Conservation (phyloP, 2,888 invertebrate genomes). For the Drosophila lutescens region DNA sequence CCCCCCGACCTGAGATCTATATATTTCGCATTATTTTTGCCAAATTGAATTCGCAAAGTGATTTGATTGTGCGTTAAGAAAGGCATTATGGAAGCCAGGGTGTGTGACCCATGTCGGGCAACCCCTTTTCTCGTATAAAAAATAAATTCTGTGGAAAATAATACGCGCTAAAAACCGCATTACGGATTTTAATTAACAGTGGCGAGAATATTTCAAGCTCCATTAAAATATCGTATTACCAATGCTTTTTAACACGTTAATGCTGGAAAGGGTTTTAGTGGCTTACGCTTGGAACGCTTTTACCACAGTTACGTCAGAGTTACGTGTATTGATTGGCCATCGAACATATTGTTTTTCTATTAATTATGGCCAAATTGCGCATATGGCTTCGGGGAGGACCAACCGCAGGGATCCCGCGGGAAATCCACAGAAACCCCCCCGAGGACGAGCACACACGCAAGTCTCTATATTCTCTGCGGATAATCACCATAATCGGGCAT, state of each 20-base stretch:
- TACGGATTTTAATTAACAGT: constrained; percentile 72
- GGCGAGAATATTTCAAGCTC: constrained; percentile 63
- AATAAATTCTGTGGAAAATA: constrained; percentile 22
- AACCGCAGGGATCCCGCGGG: constrained; percentile 67
- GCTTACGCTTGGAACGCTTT: constrained; percentile 31
- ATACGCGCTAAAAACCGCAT: constrained; percentile 63
- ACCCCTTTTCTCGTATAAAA: constrained; percentile 53
- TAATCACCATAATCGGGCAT: constrained; percentile 81
- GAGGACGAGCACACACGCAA: constrained; percentile 57
- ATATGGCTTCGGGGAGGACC: constrained; percentile 73
- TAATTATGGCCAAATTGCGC: constrained; percentile 69
- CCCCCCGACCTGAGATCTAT: constrained; percentile 1
- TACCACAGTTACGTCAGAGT: not conserved
- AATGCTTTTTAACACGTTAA: constrained; percentile 29
- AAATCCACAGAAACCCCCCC: constrained; percentile 49
- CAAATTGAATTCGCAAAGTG: constrained; percentile 75
- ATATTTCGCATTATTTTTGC: constrained; percentile 56
- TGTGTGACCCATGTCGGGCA: constrained; percentile 33
- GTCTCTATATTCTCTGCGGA: constrained; percentile 51
- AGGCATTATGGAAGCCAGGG: constrained; percentile 30
- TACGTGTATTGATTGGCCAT: constrained; percentile 47
- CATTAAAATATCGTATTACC: constrained; percentile 82
- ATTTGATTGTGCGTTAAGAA: constrained; percentile 74
- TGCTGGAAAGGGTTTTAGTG: constrained; percentile 50
- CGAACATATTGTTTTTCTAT: constrained; percentile 79